Base-by-base conservation (phyloP, 2,888 invertebrate genomes). In the Drosophila mimetica region DNA sequence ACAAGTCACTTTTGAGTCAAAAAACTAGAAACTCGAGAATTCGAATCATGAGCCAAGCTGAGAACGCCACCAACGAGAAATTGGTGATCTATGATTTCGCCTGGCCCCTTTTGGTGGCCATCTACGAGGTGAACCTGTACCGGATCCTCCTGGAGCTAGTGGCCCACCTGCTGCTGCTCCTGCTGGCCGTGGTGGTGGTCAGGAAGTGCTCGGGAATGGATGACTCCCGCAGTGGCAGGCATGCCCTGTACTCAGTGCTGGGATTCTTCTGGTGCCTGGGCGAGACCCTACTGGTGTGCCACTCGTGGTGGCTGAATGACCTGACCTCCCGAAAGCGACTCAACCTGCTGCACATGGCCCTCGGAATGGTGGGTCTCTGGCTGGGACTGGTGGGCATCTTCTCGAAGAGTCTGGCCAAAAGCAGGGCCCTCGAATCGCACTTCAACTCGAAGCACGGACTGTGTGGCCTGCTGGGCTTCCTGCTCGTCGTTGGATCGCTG, bases 371-470 rank as follows among this genome's bases (percentile, higher is more conserved):
- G 5, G 39, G 46, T 1, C 9, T 71, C 0, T 28, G 30, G 5
- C 4, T 66, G 6, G 75, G 71, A 0, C 2, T 30, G 6, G 1
- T 77, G 22, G 79, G 75, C 1, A 18, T 79, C 1, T 16, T 13
- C 8, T 0, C 20, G 0, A 47, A 66, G 46, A 39, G 16, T 2
- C 0, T 4, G 3, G 2, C 4, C n/a, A 37, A 39, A 16, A 3
- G 14, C 14, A n/a, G 4, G 4, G 2, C 0, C 0, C 14, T 11
- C 0, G 55, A 14, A 7, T 3, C 2, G 0, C 73, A 72, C 14
- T 47, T 39, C 1, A 1, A n/a, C 14, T 75, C 57, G 34, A 77
- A 69, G 22, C 77, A 80, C 20, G 52, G 70, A 6, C 2, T 30
- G 1, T 54, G 67, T 8, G 80, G 80, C 0, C n/a, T 74, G 1